Conservation (phyloP, 2,797 vertebrate genomes). For the Crenuchus spilurus region DNA sequence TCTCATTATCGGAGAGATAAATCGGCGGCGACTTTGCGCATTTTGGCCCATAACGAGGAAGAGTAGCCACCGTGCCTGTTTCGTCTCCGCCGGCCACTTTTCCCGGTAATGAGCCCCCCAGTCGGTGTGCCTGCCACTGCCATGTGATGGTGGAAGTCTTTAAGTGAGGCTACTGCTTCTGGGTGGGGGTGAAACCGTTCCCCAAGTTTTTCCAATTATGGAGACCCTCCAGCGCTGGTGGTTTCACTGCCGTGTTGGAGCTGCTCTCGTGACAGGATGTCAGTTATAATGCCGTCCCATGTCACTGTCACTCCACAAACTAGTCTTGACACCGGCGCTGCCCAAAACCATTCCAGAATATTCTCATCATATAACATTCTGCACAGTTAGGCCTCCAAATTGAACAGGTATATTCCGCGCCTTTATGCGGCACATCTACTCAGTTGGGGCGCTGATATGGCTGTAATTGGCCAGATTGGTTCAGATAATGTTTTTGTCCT, state of each 20-base stretch:
- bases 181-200: conserved; percentile 44
- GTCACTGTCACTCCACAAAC: conserved; percentile 72
- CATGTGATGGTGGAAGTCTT: conserved; percentile 52
- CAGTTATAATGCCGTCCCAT: conserved; percentile 78
- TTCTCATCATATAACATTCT: conserved; percentile 55
- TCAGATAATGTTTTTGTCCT: conserved; percentile 44
- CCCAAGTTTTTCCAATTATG: conserved; percentile 74
- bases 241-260: conserved; percentile 52
- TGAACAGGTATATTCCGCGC: conserved; percentile 46
- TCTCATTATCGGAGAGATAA: conserved; percentile 46
- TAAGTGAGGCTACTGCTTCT: conserved; percentile 52
- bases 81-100: conserved; percentile 51
- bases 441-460: conserved; percentile 32
- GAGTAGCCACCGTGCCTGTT: conserved; percentile 33
- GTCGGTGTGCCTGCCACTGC: conserved; percentile 46
- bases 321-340: conserved; percentile 47
- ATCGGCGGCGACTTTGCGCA: conserved; percentile 32
- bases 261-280: conserved; percentile 68
- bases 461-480: conserved; percentile 51
- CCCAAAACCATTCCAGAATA: conserved; percentile 53
- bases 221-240: conserved; percentile 64
- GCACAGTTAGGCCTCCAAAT: conserved; percentile 24
- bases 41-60: conserved; percentile 50
- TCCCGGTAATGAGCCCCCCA: conserved; percentile 56
- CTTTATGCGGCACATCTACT: conserved; percentile 35